These are phyloP conservation scores for Amblyraja radiata DNA, from an alignment of 2,797 vertebrate genomes.

Conservation along the genomic window DNA sequence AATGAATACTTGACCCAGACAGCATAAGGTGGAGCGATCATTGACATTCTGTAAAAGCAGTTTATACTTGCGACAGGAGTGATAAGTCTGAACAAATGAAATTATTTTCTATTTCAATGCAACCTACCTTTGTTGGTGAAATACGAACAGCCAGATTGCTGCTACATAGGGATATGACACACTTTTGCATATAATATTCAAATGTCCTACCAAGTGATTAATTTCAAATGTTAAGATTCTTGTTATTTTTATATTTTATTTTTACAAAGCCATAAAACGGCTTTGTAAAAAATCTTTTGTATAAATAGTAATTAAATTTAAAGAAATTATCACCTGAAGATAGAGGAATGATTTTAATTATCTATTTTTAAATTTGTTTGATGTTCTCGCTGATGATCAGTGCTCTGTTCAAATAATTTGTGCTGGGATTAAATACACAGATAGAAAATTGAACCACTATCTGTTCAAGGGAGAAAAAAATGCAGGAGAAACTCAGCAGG, in stretches of 20 bases:
- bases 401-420: not conserved
- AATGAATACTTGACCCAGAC: not conserved
- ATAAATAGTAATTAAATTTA: not conserved
- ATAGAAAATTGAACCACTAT: not conserved
- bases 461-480: not conserved
- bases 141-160: not conserved
- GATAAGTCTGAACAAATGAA: not conserved
- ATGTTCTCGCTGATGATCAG: not conserved
- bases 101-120: not conserved
- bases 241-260: not conserved
- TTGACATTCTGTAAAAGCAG: not conserved
- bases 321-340: not conserved
- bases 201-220: not conserved
- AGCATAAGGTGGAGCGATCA: too few species aligned
- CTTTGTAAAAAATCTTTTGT: not conserved
- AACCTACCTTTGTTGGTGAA: not conserved
- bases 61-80: not conserved
- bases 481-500: too few species aligned
- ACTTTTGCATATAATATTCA: not conserved
- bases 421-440: not conserved
- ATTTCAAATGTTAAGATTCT: not conserved
- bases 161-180: not conserved
- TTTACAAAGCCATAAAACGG: not conserved
- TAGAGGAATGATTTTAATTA: not conserved
- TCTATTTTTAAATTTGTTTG: too few species aligned